phyloP scores from a whole-genome alignment of 1,140 invertebrate genomes.

The Drosophila funebris region DNA sequence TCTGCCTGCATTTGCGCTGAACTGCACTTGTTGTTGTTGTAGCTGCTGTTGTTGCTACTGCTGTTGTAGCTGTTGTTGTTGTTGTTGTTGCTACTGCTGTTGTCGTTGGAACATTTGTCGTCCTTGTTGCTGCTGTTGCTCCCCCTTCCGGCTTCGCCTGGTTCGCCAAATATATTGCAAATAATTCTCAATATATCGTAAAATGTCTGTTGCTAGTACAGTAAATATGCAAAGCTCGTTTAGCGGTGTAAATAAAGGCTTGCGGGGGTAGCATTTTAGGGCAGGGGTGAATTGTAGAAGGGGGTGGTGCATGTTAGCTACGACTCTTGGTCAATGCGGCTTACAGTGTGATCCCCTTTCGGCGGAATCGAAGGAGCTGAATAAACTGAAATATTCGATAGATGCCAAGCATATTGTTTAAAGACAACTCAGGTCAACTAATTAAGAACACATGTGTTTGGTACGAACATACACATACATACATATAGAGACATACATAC shows the following conservation, averaged over 20 bases:
- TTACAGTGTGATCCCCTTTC: slow-evolving; percentile 29
- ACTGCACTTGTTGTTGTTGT: slow-evolving; percentile 47
- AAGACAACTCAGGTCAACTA: slow-evolving; percentile 38
- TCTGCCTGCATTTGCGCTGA: slow-evolving; percentile 78
- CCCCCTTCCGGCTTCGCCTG: neutral
- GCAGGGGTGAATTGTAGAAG: neutral
- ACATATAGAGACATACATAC: neutral
- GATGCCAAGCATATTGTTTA: slow-evolving; percentile 23
- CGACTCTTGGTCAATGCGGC: slow-evolving; percentile 45
- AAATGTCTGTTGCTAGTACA: slow-evolving; percentile 78
- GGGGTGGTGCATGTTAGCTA: neutral
- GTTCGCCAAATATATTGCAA: slow-evolving; percentile 75
- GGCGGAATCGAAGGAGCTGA: slow-evolving; percentile 4
- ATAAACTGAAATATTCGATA: slow-evolving; percentile 27
- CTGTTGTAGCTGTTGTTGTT: slow-evolving; percentile 42
- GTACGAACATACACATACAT: neutral
- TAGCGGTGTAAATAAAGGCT: slow-evolving; percentile 66
- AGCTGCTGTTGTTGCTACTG: slow-evolving; percentile 42
- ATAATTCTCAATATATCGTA: slow-evolving; percentile 83
- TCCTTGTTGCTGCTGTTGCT: slow-evolving; percentile 75
- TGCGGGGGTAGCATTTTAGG: neutral
- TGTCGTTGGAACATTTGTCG: slow-evolving; percentile 78
- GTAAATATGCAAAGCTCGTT: slow-evolving; percentile 82
- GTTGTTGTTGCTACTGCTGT: slow-evolving; percentile 55
- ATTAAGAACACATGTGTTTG: slow-evolving; percentile 40